Evolutionary conservation across 2,888 invertebrate genomes (phyloP), one percentile per base, ranked within the genome.

Genomic region (Tachina fera): DNA sequence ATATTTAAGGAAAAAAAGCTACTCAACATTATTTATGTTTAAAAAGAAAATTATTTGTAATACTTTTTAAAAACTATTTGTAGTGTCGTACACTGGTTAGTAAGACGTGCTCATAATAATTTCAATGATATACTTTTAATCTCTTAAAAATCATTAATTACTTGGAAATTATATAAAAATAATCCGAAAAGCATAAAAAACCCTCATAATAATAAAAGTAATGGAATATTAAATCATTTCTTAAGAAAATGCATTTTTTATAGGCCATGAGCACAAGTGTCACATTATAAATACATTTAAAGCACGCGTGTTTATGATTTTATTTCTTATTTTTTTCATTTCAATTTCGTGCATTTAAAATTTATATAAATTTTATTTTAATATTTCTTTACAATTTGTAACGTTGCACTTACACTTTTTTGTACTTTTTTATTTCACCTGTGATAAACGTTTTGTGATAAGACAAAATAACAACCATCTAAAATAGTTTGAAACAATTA

Each of bases 341-440:
- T 74, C 31, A 22, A 19, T 71, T 71, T 45, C 14, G 16, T 19
- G 31, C 47, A 56, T 71, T 71, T 13, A 16, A 71, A 76, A 80
- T 83, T 86, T 83, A 80, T 86, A 71, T 79, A 79, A 79, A 86
- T 83, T 79, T 83, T 71, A 65, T 80, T 83, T 86, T 79, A 83
- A 83, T 79, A 86, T 83, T 86, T 86, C 82, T 49, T 65, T 49
- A 72, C 72, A 83, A 83, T 14, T 70, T 67, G 56, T 51, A 31
- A 39, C 16, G 10, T 6, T 31, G 19, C 14, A 63, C 63, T 45
- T 63, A 79, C 19, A 13, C 16, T 72, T 43, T 16, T 43, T 47
- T 58, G 2, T 2, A 49, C 51, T 22, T 16, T 16, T 4, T 71
- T 76, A 14, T 61, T 80, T 72, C 83, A 86, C 86, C 86, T 86